Evolutionary conservation across 2,113 vertebrate genomes (phyloP), one percentile per base, ranked within the genome.

Genomic region (Heteronetta atricapilla): DNA sequence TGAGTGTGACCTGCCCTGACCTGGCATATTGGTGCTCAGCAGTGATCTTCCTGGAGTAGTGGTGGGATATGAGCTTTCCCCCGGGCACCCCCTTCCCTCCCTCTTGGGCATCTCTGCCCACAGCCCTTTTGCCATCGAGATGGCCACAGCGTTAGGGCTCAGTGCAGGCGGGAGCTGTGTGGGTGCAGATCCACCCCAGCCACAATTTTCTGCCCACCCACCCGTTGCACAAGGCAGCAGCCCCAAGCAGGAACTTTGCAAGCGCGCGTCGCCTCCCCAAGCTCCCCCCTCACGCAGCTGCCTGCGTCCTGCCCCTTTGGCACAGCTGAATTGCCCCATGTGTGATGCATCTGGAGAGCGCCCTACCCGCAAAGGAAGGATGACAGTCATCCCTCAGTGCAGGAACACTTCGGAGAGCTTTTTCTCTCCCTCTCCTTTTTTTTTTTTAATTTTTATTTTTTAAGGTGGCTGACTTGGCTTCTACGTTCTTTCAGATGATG

Each of bases 41-140:
- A 3, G 0, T 0, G 0, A 73, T 31, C 40, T 59, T 64, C n/a
- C 67, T n/a, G 33, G 52, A n/a, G 26, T 20, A 15, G 75, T 11
- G 38, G 4, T 18, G 4, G 55, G 46, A 68, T 3, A 17, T 6
- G 6, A 88, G 48, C 69, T 58, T 72, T 23, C 67, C 22, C 10
- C 16, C 1, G 0, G 12, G 8, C 4, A n/a, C 14, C 4, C 11
- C 12, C 4, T 81, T 25, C 28, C 3, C 14, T 62, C 34, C 16
- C 44, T 3, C 19, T 6, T 3, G 4, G 20, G 18, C 0, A 0
- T 10, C n/a, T 50, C 5, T 5, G 1, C 44, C 76, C 1, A 0
- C 62, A 76, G 46, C 50, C 68, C 25, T 28, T 8, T n/a, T 33
- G 36, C 36, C 7, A 0, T 1, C 4, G 33, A n/a, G 26, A 66